Conservation (phyloP, 2,113 vertebrate genomes). For the Eidolon helvum region DNA sequence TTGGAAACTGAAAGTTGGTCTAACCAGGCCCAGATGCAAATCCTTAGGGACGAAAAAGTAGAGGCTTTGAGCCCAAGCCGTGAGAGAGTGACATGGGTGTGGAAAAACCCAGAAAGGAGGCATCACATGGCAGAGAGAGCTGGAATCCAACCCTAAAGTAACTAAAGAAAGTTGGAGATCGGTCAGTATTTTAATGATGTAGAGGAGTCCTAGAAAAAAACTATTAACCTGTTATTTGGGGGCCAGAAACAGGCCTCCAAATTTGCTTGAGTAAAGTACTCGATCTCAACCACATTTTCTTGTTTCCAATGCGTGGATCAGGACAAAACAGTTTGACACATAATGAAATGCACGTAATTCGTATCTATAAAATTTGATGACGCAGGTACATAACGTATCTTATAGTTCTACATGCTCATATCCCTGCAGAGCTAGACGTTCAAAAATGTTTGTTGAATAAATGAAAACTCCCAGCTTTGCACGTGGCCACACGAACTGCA, state of each 20-base stretch:
- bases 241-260: background rate
- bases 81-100: no score
- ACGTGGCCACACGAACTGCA: background rate
- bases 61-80: background rate
- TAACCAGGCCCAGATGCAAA: background rate
- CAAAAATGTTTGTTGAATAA: constrained; percentile 1
- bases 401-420: background rate
- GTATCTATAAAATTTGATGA: background rate
- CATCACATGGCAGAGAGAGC: rapidly evolving
- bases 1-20: background rate
- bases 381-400: background rate
- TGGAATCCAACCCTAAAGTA: background rate
- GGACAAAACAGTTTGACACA: background rate
- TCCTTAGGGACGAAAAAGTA: no score
- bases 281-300: background rate
- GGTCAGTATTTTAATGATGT: background rate
- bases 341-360: background rate
- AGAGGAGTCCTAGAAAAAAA: background rate
- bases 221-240: background rate
- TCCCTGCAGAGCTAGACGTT: background rate
- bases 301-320: background rate
- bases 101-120: background rate
- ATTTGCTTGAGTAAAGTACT: background rate
- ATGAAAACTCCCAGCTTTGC: background rate
- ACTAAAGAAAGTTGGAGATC: background rate